phyloP scores from a whole-genome alignment of 1,140 invertebrate genomes.

The Bombyx mori region ASM3026992v2 NC_085116.1:741501-742000 shows the following conservation, averaged over 20 bases:
- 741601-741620: slow-evolving; percentile 25
- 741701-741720: slow-evolving; percentile 24
- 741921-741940: slow-evolving; percentile 18
- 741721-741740: slow-evolving; percentile 19
- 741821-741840: slow-evolving; percentile 1
- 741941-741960: slow-evolving; percentile 17
- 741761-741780: background rate
- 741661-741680: slow-evolving; percentile 27
- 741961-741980: slow-evolving; percentile 38
- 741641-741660: slow-evolving; percentile 30
- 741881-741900: background rate
- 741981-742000: slow-evolving; percentile 32
- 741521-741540: slow-evolving; percentile 27
- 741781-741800: background rate
- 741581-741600: slow-evolving; percentile 24
- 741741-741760: slow-evolving; percentile 7
- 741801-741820: slow-evolving; percentile 3
- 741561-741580: slow-evolving; percentile 29
- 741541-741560: slow-evolving; percentile 30
- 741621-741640: slow-evolving; percentile 33
- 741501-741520: slow-evolving; percentile 26
- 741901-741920: slow-evolving; percentile 19
- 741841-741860: slow-evolving; percentile 3
- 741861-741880: slow-evolving; percentile 9
- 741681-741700: slow-evolving; percentile 25